These are phyloP conservation scores for Tachysurus vachellii DNA, from an alignment of 2,113 vertebrate species.

Conservation along the genomic window DNA sequence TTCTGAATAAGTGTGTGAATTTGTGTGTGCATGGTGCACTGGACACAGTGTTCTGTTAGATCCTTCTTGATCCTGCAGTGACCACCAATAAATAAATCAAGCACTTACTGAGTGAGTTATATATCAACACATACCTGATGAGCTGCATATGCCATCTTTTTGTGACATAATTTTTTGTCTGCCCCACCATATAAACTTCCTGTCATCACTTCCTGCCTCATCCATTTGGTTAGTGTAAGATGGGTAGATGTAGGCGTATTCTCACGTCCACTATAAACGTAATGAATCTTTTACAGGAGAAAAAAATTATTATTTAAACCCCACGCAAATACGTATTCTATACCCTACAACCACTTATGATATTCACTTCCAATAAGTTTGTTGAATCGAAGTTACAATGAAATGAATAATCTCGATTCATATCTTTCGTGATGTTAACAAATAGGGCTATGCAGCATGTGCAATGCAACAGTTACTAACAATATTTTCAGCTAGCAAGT, in stretches of 20 bases:
- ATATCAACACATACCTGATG: neutral
- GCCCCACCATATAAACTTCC: neutral
- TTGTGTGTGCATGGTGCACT: neutral
- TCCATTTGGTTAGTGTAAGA: neutral
- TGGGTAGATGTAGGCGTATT: neutral
- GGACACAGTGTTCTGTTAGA: neutral
- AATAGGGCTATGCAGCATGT: neutral
- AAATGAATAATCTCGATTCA: neutral
- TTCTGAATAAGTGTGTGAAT: neutral
- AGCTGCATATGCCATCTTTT: neutral
- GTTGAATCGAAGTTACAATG: neutral
- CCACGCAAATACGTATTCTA: neutral
- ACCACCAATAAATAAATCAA: neutral
- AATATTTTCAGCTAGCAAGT: constrained; percentile 13
- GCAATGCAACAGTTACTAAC: neutral
- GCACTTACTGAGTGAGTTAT: neutral
- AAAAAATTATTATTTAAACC: neutral
- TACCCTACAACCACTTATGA: too few species aligned
- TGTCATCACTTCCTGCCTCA: neutral
- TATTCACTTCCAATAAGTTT: too few species aligned
- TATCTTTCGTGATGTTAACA: neutral
- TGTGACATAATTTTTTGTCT: neutral
- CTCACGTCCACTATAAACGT: neutral
- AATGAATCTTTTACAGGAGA: neutral
- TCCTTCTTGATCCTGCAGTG: neutral